Base-by-base conservation (phyloP, 2,113 vertebrate species). In the Eurypyga helias region DNA sequence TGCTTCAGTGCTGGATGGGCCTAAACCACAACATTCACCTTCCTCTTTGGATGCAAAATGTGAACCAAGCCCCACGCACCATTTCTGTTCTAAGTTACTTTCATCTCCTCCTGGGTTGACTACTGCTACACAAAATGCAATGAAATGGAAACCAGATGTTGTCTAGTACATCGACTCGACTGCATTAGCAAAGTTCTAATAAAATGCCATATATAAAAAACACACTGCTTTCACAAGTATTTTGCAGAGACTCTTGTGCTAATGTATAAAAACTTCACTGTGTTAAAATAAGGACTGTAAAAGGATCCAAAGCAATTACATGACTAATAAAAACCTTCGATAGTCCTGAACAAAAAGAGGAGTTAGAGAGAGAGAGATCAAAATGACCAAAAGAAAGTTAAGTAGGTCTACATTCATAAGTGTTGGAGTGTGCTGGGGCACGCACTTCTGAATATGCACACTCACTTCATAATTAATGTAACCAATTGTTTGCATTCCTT, bases 401-500 rank as follows among this genome's bases (percentile, higher is more conserved):
- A 95, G 76, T 73, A 76, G 51, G 76, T 55, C 46, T 84, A 29
- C n/a, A 54, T 55, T 87, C 17, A 0, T 58, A 58, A 90, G 83
- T 24, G 51, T 64, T 67, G 52, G 36, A 93, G 82, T 54, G 79
- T 5, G 4, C 28, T 31, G 46, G 62, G 85, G 71, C 79, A 88
- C 9, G 78, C 64, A 41, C 90, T 0, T 58, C 79, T 94, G 66
- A 90, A 92, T 31, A 62, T 3, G 3, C 38, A 89, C 0, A 0
- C 36, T 81, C 83, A 64, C 72, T 93, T 67, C 52, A 93, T 0
- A 51, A 69, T 91, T 82, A 71, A 94, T 8, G 45, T 29, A 81
- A 67, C 51, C 81, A 33, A 34, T 62, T 94, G 89, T 96, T 96
- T 89, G 73, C 83, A 28, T 71, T 94, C 57, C 64, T 67, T 62